Evolutionary conservation across 2,888 invertebrate genomes (phyloP).

Genomic region (Pristionchus fissidentatus): DNA sequence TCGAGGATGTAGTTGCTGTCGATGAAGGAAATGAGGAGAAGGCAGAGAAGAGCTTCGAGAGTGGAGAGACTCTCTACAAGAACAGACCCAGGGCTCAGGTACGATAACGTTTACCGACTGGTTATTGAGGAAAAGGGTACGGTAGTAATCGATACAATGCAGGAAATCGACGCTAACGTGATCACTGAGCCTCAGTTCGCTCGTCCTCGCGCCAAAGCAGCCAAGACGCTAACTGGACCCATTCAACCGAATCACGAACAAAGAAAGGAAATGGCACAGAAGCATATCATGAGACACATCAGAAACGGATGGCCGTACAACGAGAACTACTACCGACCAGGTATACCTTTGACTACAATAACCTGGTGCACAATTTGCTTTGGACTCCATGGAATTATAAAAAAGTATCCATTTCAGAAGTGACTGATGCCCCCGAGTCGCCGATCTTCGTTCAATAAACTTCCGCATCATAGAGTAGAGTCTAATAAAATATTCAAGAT

Average conservation of each 20-base stretch:
- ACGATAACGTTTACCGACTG: background rate
- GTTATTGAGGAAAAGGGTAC: background rate
- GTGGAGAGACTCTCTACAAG: conserved; percentile 45
- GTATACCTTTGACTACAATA: too few relatives aligned
- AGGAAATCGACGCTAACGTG: conserved; percentile 34
- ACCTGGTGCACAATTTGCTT: conserved; percentile 31
- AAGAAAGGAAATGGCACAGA: conserved; percentile 64
- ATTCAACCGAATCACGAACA: conserved; percentile 47
- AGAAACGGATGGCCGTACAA: conserved; percentile 74
- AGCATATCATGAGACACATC: conserved; percentile 69
- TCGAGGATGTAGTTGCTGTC: background rate
- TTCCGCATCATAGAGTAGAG: background rate
- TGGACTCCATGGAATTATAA: background rate
- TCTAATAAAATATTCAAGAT: background rate
- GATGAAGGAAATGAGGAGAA: background rate
- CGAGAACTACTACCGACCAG: conserved; percentile 71
- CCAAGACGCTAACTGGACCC: conserved; percentile 45
- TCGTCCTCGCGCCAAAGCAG: conserved; percentile 17
- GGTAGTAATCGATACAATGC: background rate
- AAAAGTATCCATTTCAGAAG: conserved; percentile 39
- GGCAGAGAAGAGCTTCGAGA: conserved; percentile 47
- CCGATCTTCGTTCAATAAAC: conserved; percentile 2
- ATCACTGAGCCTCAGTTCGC: conserved; percentile 48
- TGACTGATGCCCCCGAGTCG: conserved; percentile 4
- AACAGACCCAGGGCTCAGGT: conserved; percentile 32